These are phyloP conservation scores for Rhinella marina DNA, from an alignment of 2,797 vertebrate species.

Conservation along the genomic window DNA sequence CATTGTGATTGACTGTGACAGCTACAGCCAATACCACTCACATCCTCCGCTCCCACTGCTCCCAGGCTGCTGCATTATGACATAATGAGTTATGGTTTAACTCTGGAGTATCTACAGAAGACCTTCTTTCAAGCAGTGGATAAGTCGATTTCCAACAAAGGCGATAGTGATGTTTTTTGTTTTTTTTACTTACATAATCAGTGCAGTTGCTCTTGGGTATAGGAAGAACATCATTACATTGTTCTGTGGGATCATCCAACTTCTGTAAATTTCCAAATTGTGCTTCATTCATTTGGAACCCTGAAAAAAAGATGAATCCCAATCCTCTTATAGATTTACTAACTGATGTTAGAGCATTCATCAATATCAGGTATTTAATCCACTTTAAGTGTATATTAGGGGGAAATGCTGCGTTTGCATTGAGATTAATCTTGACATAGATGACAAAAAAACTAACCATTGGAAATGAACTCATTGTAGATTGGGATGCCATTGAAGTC, in stretches of 20 bases:
- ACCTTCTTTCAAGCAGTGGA: not conserved
- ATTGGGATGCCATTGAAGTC: constrained; percentile 80
- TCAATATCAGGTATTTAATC: too few relatives aligned
- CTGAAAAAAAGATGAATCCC: constrained; percentile 65
- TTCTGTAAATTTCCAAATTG: constrained; percentile 76
- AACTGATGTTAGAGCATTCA: too few relatives aligned
- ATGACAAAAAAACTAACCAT: constrained; percentile 72
- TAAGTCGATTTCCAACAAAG: not conserved
- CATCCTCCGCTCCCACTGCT: too few relatives aligned
- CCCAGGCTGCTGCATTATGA: too few relatives aligned
- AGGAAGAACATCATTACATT: constrained; percentile 74
- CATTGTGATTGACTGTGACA: too few relatives aligned
- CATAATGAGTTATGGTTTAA: too few relatives aligned
- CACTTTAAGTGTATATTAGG: not conserved
- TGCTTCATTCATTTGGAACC: constrained; percentile 69
- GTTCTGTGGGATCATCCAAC: constrained; percentile 84
- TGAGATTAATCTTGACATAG: not conserved
- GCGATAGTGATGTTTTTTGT: too few relatives aligned
- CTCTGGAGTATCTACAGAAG: not conserved
- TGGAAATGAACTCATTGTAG: constrained; percentile 78
- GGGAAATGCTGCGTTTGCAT: not conserved
- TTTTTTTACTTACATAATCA: constrained; percentile 31
- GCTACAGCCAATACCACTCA: too few relatives aligned
- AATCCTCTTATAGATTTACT: not conserved
- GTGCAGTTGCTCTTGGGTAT: constrained; percentile 23